Evolutionary conservation across 2,113 vertebrate species (phyloP), one percentile per base, ranked within the genome.

Genomic region (Blennius ocellaris): DNA sequence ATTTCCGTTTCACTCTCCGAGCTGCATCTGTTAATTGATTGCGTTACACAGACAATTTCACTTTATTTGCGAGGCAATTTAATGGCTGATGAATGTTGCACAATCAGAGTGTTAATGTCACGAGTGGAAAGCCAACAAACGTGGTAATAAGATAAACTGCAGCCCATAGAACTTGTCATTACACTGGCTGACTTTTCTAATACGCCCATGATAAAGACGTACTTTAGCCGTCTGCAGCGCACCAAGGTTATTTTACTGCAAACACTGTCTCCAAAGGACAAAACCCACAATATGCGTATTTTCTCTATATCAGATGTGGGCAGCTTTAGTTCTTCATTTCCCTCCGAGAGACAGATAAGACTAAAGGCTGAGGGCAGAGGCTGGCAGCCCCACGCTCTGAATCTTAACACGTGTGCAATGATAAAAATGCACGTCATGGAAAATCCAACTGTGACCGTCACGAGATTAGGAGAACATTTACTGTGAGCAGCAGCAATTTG

Each of bases 41-140:
- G 77, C 69, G 81, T 81, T 72, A 83, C 70, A 78, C 62, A 75
- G 56, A 75, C 77, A 83, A 69, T 78, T 86, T 73, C 40, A 17
- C 73, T 81, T 71, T 78, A 55, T 11, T 0, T 45, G 58, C 53
- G 67, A 72, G 53, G 70, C 62, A 71, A 78, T 82, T 71, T 76
- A 79, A 79, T 58, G 21, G 67, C 41, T 66, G 78, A 83, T 74
- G 59, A 72, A 73, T 63, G 49, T 12, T 41, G 40, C 52, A 62
- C 63, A 73, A 45, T 30, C 14, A 0, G 39, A 10, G 50, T 49
- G 50, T 68, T 79, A 62, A 71, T 62, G 57, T 37, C 10, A 45
- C 50, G 62, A 70, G 47, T 67, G 51, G 59, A 80, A 79, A 82
- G 37, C 45, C 64, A 76, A 67, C 57, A 75, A 72, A 73, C 51